Base-by-base conservation (phyloP, 2,888 invertebrate genomes). In the Temnothorax ravouxi region DNA sequence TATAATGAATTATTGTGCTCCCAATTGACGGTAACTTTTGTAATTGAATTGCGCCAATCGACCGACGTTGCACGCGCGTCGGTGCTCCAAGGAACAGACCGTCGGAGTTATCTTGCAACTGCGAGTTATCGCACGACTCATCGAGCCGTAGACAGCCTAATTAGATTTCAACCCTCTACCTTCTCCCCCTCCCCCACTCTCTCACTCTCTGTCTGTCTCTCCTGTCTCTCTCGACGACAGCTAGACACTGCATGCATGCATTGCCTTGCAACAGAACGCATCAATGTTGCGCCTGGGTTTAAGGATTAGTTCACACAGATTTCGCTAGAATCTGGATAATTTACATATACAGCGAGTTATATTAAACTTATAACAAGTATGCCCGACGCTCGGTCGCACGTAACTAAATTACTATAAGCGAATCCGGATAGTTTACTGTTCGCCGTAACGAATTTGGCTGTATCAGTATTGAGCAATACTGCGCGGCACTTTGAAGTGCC, bases 141-240 rank as follows among this genome's bases (percentile, higher is more conserved):
- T 82, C 83, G 80, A 71, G 80, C 84, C 82, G 86, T 83, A 83
- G 85, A 84, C 83, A 84, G 83, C 84, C 86, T 88, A 88, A 89
- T 87, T 88, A 89, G 86, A 89, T 86, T 87, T 86, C 66, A 76
- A 59, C 52, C 83, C 71, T 62, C 75, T 3, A n/a, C 41, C 8
- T 8, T 3, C 0, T 1, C 38, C 0, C 25, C 3, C 13, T 0
- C 13, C 34, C 21, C 47, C 15, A 3, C 34, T 38, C 47, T 9
- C 61, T 34, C 47, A 9, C 61, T 21, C 18, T 47, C 61, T 29
- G 6, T 44, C 21, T 50, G 41, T 29, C 29, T 3, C 0, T 15
- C 11, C 50, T 13, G 3, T 29, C 25, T 56, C 29, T 72, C 64
- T 56, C 76, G 74, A 84, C 66, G 79, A 84, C 79, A 86, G 86